Evolutionary conservation across 2,888 invertebrate species (phyloP), one percentile per base, ranked within the genome.

Genomic region (Sinopyrophorus schimmeli): DNA sequence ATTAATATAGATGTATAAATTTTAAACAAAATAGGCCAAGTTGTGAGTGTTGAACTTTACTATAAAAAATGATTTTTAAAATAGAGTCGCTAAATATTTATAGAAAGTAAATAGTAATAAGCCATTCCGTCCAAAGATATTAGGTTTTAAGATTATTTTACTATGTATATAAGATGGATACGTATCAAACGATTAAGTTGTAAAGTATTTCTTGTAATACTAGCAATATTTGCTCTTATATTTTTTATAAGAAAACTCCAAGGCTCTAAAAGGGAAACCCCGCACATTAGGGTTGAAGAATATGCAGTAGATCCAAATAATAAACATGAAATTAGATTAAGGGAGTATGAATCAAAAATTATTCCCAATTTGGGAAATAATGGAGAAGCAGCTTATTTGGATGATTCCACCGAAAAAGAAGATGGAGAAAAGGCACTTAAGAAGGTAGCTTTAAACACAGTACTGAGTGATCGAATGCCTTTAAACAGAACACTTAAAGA

Each of bases 391-490:
- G 87, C 86, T 0, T 75, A 76, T 56, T 75, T 92, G 6, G 74
- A 76, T 6, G 86, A 84, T 0, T 75, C 78, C 16, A 88, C 89
- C 31, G 89, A 89, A 35, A 82, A 83, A 63, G 71, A 73, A 24
- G 60, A 77, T 14, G 88, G 86, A 1, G 87, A 90, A 49, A 79
- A 81, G 57, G 79, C 88, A 0, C 82, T 90, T 69, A 85, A 88
- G 63, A 86, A 84, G 66, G 86, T 90, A 58, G 94, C 94, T 1
- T 82, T 96, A 56, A 96, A 96, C 70, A 85, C 91, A 47, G 81
- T 92, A 59, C 78, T 94, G 4, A 94, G 93, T 69, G 90, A 95
- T 68, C 84, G 88, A 67, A 86, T 96, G 65, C 83, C 92, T 1
- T 83, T 92, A 63, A 89, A 91, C 71, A 77, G 96, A 59, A 86